Evolutionary conservation across 2,888 invertebrate species (phyloP).

Genomic region (Aphodius sticticus): DNA sequence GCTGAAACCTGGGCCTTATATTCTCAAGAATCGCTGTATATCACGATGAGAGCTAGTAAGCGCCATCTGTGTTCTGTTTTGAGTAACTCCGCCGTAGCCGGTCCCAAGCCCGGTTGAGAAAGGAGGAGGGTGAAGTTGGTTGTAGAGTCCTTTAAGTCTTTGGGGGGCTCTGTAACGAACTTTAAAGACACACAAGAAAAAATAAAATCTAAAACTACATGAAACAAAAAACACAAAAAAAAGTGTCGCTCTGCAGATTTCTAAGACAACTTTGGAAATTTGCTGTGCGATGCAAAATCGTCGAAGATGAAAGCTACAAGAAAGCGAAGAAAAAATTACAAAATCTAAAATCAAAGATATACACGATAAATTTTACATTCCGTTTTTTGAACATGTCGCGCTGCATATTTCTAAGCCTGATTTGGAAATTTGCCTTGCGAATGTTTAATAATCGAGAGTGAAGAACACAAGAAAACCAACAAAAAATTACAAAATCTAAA

Average conservation of each 20-base stretch:
- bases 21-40: neutral
- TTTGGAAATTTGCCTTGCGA: too few species aligned
- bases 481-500: too few species aligned
- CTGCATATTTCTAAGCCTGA: too few species aligned
- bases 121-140: conserved; percentile 27
- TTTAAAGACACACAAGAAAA: neutral
- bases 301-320: too few species aligned
- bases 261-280: neutral
- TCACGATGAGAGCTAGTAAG: neutral
- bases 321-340: too few species aligned
- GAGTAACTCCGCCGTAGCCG: conserved; percentile 32
- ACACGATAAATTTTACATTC: too few species aligned
- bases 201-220: neutral
- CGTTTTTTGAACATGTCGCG: too few species aligned
- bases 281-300: neutral
- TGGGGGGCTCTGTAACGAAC: neutral
- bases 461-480: too few species aligned
- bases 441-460: too few species aligned
- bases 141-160: neutral
- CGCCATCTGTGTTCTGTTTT: neutral
- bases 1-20: neutral
- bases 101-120: conserved; percentile 34
- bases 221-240: neutral
- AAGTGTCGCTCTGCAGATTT: neutral
- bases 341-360: too few species aligned